Conservation (phyloP, 2,797 vertebrate species). For the Tinamus major region DNA sequence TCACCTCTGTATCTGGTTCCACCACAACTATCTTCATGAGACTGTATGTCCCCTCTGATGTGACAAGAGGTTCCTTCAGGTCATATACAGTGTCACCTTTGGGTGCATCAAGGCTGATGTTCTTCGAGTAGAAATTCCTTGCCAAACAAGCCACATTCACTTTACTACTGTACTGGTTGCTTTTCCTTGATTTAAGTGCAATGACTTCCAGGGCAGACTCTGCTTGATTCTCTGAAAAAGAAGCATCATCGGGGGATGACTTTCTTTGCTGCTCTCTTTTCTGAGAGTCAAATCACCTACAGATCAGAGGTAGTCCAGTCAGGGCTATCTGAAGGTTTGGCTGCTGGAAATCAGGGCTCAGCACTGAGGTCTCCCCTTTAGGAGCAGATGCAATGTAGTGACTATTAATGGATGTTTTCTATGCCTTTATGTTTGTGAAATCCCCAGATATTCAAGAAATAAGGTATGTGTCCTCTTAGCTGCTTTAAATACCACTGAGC, state of each 20-base stretch:
- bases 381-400: neutral
- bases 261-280: neutral
- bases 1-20: neutral
- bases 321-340: neutral
- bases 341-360: neutral
- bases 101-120: neutral
- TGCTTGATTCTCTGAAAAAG: neutral
- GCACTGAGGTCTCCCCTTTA: neutral
- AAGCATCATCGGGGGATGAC: neutral
- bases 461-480: neutral
- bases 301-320: neutral
- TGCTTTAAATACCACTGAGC: neutral
- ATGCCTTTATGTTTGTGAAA: neutral
- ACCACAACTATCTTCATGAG: neutral
- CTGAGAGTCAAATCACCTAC: neutral
- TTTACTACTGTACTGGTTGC: neutral
- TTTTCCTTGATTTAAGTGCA: neutral
- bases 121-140: neutral
- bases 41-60: neutral
- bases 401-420: neutral
- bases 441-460: neutral
- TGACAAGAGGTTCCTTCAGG: neutral
- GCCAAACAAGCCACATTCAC: slow-evolving; percentile 2
- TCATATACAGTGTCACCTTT: neutral
- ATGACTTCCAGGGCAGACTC: slow-evolving; percentile 6